Evolutionary conservation across 2,113 vertebrate genomes (phyloP).

Genomic region (Meles meles): DNA sequence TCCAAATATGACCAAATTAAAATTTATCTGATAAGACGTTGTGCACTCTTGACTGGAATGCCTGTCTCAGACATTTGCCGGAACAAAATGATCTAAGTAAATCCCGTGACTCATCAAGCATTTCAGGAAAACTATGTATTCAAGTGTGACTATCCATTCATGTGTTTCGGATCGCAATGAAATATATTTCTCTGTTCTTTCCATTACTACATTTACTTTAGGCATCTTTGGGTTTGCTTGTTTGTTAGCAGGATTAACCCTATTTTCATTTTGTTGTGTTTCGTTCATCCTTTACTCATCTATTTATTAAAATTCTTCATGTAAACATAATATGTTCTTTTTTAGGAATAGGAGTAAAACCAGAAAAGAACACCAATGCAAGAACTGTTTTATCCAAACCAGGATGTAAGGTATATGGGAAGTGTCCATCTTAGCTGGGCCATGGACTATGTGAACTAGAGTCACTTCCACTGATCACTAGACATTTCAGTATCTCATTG

Average conservation of each 20-base stretch:
- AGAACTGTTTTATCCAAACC: not conserved
- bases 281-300: not conserved
- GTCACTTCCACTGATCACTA: not conserved
- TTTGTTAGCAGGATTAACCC: not conserved
- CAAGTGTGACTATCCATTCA: not conserved
- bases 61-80: not conserved
- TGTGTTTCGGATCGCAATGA: not conserved
- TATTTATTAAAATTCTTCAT: not conserved
- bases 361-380: not conserved
- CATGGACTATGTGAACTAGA: not conserved
- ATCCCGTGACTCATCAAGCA: not conserved
- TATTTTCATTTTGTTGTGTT: not conserved
- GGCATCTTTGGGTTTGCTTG: not conserved
- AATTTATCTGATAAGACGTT: not conserved
- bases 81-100: not conserved
- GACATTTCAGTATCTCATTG: not conserved
- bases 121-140: not conserved
- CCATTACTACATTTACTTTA: not conserved
- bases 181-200: not conserved
- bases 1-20: not conserved
- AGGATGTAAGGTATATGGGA: not conserved
- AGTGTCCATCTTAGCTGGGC: not conserved
- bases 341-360: not conserved
- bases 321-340: not conserved
- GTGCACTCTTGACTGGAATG: not conserved